phyloP scores from a whole-genome alignment of 2,888 invertebrate species.

The Seladonia tumulorum region DNA sequence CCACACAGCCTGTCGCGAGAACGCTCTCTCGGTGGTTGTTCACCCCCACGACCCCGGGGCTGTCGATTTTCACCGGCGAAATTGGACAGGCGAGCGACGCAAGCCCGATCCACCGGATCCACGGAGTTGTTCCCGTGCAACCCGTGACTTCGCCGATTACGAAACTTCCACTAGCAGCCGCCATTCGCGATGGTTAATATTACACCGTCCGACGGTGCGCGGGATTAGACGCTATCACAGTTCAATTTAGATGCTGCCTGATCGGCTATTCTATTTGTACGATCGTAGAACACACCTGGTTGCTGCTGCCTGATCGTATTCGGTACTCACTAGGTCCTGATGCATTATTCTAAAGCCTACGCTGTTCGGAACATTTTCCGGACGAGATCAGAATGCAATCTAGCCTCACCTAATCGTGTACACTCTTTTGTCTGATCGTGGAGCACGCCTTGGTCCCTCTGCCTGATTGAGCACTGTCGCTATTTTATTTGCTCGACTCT shows the following conservation, averaged over 20 bases:
- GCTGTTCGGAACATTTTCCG: not conserved
- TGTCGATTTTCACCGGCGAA: constrained; percentile 33
- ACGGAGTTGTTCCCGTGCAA: not conserved
- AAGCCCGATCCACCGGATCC: not conserved
- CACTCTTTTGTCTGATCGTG: not conserved
- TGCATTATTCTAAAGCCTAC: not conserved
- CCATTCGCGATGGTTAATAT: not conserved
- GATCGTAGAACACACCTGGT: not conserved
- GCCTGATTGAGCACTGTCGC: no score
- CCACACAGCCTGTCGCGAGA: constrained; percentile 4
- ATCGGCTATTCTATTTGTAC: not conserved
- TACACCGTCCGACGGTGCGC: not conserved
- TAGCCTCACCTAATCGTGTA: not conserved
- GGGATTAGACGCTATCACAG: not conserved
- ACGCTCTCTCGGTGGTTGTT: constrained; percentile 29
- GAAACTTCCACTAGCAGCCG: not conserved
- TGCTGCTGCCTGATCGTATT: not conserved
- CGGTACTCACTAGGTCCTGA: not conserved
- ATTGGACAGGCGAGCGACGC: not conserved
- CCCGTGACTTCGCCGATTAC: not conserved
- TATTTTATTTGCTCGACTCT: no score
- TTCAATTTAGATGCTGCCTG: not conserved
- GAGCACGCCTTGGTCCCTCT: not conserved
- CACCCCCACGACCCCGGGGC: constrained; percentile 20
- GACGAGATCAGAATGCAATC: not conserved